A percentile compares a stretch with the other conserved stretches of the same genome.
Evolutionary conservation across 2,797 vertebrate species (phyloP).

Genomic region (Syncerus caffer): DNA sequence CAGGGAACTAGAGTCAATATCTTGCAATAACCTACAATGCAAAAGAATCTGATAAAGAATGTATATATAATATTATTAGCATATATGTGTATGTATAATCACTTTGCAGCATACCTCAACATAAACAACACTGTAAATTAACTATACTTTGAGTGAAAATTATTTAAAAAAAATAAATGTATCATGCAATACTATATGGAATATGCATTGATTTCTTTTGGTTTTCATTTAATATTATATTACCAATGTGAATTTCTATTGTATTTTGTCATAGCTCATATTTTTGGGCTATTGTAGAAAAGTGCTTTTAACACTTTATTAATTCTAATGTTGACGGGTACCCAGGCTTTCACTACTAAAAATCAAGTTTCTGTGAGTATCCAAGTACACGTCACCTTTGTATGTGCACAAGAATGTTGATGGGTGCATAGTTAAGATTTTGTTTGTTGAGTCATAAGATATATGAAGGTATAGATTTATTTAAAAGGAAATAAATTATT

Average conservation of each 20-base stretch:
- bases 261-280: background rate
- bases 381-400: background rate
- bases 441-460: background rate
- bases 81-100: background rate
- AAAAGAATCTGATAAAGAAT: background rate
- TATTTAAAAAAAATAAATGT: background rate
- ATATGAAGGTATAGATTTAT: background rate
- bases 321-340: background rate
- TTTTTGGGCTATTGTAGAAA: background rate
- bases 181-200: background rate
- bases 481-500: background rate
- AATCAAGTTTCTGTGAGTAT: background rate
- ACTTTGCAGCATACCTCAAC: background rate
- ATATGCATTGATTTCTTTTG: background rate
- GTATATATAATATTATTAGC: background rate
- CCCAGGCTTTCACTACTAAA: background rate
- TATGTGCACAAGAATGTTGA: background rate
- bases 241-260: background rate
- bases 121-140: background rate
- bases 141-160: background rate
- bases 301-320: background rate
- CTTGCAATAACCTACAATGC: background rate
- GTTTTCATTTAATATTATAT: background rate
- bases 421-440: background rate
- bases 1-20: background rate